Percentiles rank a stretch among this genome's conserved stretches.
phyloP scores from a whole-genome alignment of 2,113 vertebrate genomes.

The Rhinolophus sinicus region DNA sequence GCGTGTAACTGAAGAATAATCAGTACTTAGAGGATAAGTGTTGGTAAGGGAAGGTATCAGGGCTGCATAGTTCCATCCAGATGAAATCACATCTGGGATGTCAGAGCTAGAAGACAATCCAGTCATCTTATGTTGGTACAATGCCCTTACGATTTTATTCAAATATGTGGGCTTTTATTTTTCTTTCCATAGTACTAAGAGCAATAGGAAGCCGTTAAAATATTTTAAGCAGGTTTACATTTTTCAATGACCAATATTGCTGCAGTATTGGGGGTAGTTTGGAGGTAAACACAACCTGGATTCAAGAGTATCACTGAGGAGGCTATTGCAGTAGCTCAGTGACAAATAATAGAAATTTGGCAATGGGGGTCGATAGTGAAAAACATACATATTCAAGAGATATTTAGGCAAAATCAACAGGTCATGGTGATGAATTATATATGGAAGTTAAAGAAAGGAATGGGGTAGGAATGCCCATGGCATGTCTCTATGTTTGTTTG shows the following conservation, averaged over 20 bases:
- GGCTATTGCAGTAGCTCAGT: neutral
- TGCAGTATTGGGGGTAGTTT: neutral
- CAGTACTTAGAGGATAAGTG: neutral
- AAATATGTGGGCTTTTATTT: neutral
- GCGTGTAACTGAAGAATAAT: neutral
- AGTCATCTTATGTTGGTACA: neutral
- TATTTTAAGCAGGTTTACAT: neutral
- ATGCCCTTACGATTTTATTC: neutral
- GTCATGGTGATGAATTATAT: neutral
- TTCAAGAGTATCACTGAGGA: neutral
- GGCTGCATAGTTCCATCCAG: neutral
- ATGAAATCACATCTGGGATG: neutral
- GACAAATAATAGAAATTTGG: neutral
- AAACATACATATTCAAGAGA: neutral
- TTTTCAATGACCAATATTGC: conserved; percentile 1
- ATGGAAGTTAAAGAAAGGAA: neutral
- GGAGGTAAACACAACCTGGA: neutral
- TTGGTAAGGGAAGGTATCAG: neutral
- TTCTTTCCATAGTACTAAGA: neutral
- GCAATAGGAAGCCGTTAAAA: neutral
- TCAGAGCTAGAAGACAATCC: neutral
- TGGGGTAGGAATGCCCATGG: neutral
- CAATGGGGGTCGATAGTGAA: neutral
- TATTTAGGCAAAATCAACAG: neutral
- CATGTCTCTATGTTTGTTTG: neutral